These are phyloP conservation scores for Etheostoma spectabile DNA, from an alignment of 2,113 vertebrate genomes.

Conservation along the genomic window DNA sequence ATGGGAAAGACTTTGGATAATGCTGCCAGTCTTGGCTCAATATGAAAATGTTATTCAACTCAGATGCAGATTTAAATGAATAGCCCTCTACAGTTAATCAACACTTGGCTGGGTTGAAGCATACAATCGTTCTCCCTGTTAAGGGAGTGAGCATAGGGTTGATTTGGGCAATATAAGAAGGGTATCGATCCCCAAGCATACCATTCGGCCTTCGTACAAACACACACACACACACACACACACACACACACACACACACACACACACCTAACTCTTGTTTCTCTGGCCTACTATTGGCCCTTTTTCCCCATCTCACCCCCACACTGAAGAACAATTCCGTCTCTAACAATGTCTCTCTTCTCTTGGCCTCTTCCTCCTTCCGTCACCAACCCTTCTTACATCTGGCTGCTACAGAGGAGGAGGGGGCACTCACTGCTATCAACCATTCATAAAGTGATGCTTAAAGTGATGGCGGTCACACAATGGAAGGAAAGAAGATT, in stretches of 20 bases:
- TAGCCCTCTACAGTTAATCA: slow-evolving; percentile 45
- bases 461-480: slow-evolving; percentile 43
- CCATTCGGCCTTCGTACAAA: slow-evolving; percentile 24
- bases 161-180: slow-evolving; percentile 54
- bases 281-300: slow-evolving; percentile 18
- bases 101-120: slow-evolving; percentile 44
- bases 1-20: slow-evolving; percentile 48
- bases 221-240: background rate
- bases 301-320: slow-evolving; percentile 16
- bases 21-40: slow-evolving; percentile 53
- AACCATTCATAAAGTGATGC: slow-evolving; percentile 62
- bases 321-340: slow-evolving; percentile 11
- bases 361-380: background rate
- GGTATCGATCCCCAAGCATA: slow-evolving; percentile 60
- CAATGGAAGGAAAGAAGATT: slow-evolving; percentile 8
- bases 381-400: slow-evolving; percentile 11
- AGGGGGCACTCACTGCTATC: slow-evolving; percentile 34
- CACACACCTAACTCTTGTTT: slow-evolving; percentile 34
- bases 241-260: slow-evolving; percentile 5
- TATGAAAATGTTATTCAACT: slow-evolving; percentile 58
- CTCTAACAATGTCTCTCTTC: slow-evolving; percentile 14
- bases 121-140: slow-evolving; percentile 45
- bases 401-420: slow-evolving; percentile 21
- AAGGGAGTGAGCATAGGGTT: background rate
- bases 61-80: slow-evolving; percentile 63